Evolutionary conservation across 92 coral and sea anemone genomes (phyloP), one percentile per base, ranked within the genome.

Genomic region (Zoanthus solanderi): DNA sequence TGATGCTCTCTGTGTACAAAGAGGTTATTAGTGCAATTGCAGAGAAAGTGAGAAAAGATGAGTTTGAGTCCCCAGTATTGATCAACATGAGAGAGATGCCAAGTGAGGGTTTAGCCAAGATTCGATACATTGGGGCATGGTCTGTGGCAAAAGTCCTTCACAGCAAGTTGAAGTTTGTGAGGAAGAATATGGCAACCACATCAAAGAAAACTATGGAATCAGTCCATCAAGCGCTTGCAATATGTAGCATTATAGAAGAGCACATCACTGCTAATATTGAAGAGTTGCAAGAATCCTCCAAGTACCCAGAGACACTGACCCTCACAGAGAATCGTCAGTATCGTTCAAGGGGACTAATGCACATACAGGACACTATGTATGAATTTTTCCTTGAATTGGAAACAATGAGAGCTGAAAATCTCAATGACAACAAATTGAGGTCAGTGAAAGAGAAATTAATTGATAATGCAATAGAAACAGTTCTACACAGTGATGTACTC

Each of bases 101-200:
- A 17, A 31, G 37, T 37, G 84, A 72, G 9, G 88, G 88, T 58
- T 53, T 47, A 52, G 84, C 88, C 29, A 84, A 84, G 67, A 71
- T 84, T 28, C 57, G 88, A 29, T 75, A 84, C 16, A 67, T 84
- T 84, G 88, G 88, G 32, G 88, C 84, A 18, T 84, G 88, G 71
- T 52, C 83, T 12, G 63, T 84, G n/a, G 61, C 56, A 60, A 84
- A 84, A 72, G 84, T 71, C 30, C 69, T 84, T 31, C 65, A 72
- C 0, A 84, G 75, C 37, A 14, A 50, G 18, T 18, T 73, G 28
- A 84, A 72, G 1, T 84, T 68, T 73, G 83, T 84, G 46, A 72
- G 76, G 44, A 54, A 32, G 45, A 84, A 84, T 67, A 71, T 84
- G 83, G 54, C 65, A 30, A 72, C 71, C 29, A 30, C 28, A 50